Evolutionary conservation across 2,797 vertebrate genomes (phyloP).

Genomic region (Schizopygopsis pylzovi): DNA sequence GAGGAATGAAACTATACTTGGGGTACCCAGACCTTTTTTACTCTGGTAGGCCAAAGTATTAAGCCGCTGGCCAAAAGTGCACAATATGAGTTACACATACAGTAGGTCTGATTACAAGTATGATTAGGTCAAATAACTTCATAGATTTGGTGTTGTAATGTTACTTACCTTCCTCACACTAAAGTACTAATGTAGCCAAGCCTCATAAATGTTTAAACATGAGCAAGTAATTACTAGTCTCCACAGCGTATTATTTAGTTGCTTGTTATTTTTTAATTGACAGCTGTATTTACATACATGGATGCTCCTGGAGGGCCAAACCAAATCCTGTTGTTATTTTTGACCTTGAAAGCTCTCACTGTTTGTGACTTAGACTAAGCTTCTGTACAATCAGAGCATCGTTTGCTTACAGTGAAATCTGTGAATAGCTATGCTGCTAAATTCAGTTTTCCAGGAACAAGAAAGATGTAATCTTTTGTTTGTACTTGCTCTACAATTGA

Average conservation of each 20-base stretch:
- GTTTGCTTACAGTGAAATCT: constrained; percentile 16
- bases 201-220: background rate
- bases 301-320: constrained; percentile 32
- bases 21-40: constrained; percentile 11
- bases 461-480: constrained; percentile 16
- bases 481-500: constrained; percentile 27
- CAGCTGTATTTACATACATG: constrained; percentile 24
- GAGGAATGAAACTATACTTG: constrained; percentile 13
- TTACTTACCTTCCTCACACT: constrained; percentile 12
- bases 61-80: constrained; percentile 39
- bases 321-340: constrained; percentile 29
- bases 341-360: background rate
- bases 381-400: constrained; percentile 13
- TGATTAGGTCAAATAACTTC: constrained; percentile 27
- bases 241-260: too few relatives aligned
- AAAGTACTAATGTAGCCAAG: background rate
- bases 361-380: constrained; percentile 18
- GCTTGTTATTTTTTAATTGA: constrained; percentile 1
- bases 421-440: constrained; percentile 30
- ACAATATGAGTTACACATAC: constrained; percentile 41
- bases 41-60: constrained; percentile 42
- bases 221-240: background rate
- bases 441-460: constrained; percentile 9
- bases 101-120: constrained; percentile 5
- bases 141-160: constrained; percentile 34